A percentile compares a stretch with the other conserved stretches of the same genome.
Conservation (phyloP, 1,140 invertebrate genomes). For the Gyrodactylus bullatarudis region DNA sequence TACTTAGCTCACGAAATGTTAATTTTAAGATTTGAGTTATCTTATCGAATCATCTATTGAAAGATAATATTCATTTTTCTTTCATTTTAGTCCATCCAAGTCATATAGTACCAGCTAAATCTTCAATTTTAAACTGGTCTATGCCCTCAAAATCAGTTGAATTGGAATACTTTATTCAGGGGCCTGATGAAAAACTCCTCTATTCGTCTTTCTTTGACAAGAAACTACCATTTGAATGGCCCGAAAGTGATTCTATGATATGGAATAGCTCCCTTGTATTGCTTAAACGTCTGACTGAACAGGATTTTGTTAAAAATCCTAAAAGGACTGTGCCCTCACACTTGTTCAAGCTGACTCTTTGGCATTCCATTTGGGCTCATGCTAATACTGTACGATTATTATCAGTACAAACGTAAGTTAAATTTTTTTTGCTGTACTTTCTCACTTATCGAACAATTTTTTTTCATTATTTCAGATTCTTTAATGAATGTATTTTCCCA, state of each 20-base stretch:
- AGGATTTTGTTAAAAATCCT: not conserved
- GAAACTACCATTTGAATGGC: not conserved
- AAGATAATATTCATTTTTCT: too few relatives aligned
- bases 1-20: too few relatives aligned
- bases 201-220: not conserved
- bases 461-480: not conserved
- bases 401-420: not conserved
- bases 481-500: not conserved
- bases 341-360: not conserved
- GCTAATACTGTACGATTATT: not conserved
- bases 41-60: too few relatives aligned
- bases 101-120: not conserved
- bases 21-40: too few relatives aligned
- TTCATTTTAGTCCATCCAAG: not conserved
- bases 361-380: conserved; percentile 6
- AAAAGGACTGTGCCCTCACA: not conserved
- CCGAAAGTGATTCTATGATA: not conserved
- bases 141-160: not conserved
- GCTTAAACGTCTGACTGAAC: not conserved
- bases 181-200: not conserved
- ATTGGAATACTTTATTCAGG: not conserved
- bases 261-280: not conserved
- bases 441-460: not conserved
- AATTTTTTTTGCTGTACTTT: not conserved
- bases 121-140: not conserved